These are phyloP conservation scores for Aphodius granarius DNA, from an alignment of 2,888 invertebrate genomes.

Conservation along the genomic window DNA sequence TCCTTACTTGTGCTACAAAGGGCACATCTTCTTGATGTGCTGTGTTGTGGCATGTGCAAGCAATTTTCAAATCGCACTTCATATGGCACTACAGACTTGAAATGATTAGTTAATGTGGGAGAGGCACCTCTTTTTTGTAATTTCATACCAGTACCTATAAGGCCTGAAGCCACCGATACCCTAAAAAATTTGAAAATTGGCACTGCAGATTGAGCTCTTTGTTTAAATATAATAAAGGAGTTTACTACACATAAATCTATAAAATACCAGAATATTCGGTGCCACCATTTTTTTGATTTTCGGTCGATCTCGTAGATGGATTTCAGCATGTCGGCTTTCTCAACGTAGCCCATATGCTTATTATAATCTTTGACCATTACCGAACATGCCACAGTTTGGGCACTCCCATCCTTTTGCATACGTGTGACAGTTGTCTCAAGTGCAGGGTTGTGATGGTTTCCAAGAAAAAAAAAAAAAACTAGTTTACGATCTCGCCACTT, in stretches of 20 bases:
- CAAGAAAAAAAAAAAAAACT: conserved; percentile 16
- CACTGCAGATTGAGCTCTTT: conserved; percentile 16
- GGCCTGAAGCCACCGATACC: conserved; percentile 7
- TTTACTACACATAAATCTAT: conserved; percentile 25
- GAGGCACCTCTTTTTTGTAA: neutral
- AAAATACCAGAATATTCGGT: conserved; percentile 27
- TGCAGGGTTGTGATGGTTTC: conserved; percentile 23
- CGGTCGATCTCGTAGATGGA: conserved; percentile 28
- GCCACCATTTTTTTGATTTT: conserved; percentile 32
- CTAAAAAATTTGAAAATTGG: conserved; percentile 22
- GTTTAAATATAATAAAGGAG: conserved; percentile 25
- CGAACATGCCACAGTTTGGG: conserved; percentile 26
- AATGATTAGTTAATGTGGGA: neutral
- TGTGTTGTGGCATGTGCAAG: conserved; percentile 5
- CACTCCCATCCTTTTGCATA: conserved; percentile 26
- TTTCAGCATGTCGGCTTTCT: conserved; percentile 32
- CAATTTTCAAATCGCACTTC: neutral
- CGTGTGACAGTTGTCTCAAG: neutral
- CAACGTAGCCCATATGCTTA: conserved; percentile 30
- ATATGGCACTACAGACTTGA: neutral
- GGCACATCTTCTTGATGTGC: conserved; percentile 1
- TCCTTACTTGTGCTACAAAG: conserved; percentile 12
- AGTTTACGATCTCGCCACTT: conserved; percentile 23
- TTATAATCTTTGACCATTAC: conserved; percentile 31
- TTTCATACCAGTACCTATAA: conserved; percentile 1